Conservation (phyloP, 1,140 invertebrate species). For the Meloidogyne floridensis region DNA sequence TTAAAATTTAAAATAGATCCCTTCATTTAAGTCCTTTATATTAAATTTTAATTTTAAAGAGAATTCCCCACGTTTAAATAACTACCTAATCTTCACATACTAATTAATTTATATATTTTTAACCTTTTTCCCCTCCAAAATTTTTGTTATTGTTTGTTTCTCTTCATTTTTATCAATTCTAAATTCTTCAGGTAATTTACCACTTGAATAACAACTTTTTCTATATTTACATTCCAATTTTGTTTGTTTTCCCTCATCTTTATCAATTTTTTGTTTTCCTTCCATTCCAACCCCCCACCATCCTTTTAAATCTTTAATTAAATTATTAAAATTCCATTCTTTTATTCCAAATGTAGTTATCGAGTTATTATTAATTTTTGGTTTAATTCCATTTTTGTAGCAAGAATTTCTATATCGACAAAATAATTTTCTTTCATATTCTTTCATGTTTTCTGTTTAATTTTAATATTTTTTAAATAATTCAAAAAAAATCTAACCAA, state of each 20-base stretch:
- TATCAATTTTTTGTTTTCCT: background rate
- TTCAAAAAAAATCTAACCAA: background rate
- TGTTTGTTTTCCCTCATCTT: background rate
- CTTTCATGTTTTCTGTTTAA: background rate
- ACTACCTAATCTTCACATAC: background rate
- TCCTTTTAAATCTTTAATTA: background rate
- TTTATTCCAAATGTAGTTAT: background rate
- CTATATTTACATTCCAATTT: constrained; percentile 42
- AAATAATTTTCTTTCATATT: constrained; percentile 18
- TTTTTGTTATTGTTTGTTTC: no score
- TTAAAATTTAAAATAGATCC: no score
- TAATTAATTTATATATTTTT: background rate
- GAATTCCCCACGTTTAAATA: background rate
- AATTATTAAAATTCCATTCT: background rate
- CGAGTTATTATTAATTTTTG: background rate
- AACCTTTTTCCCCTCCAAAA: constrained; percentile 20
- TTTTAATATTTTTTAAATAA: background rate
- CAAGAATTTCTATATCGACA: constrained; percentile 22
- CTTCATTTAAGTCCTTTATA: background rate
- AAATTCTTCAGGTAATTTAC: constrained; percentile 25
- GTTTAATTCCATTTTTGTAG: constrained; percentile 5
- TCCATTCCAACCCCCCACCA: background rate
- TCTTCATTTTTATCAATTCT: background rate
- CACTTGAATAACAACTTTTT: constrained; percentile 42
- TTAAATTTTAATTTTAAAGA: background rate